Evolutionary conservation across 1,140 invertebrate species (phyloP), one percentile per base, ranked within the genome.

Genomic region (Cyphomyrmex costatus): DNA sequence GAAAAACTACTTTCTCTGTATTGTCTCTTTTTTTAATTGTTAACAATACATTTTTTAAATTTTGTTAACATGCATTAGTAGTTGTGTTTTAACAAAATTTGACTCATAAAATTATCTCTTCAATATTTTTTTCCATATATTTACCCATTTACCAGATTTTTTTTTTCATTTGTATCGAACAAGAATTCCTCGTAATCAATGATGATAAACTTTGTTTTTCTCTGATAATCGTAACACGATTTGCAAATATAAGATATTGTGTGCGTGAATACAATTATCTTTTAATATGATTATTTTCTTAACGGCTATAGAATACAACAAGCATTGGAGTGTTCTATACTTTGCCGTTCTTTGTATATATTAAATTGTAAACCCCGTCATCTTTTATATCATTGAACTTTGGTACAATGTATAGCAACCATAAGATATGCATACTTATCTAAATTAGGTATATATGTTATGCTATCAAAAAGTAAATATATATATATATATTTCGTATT

Each of bases 371-470:
- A 79, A 87, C 76, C 0, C 14, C 87, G 70, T 92, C 91, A 92
- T 90, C 94, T 95, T 95, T 95, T 95, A 92, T 94, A 94, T 94
- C 80, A 90, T 79, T 91, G 87, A 93, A 92, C 86, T 92, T 93
- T 91, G 91, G 89, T 92, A 94, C 82, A 84, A 87, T 94, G 92
- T 92, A 86, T 90, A 93, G 93, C 90, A 91, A 87, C 83, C 76
- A 87, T 90, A 92, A 91, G 84, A 86, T 92, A 90, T 93, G 88
- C 93, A 94, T 93, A 93, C 91, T 92, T 94, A 92, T 92, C 90
- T 94, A 94, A 94, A 93, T 94, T 95, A n/a, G n/a, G n/a, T n/a
- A 94, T 94, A 91, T 92, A 91, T 92, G 90, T 90, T 87, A 90
- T 82, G 71, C 89, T 92, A 93, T 92, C 91, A 93, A 53, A 42